phyloP scores from a whole-genome alignment of 2,113 vertebrate genomes.

The Pyxicephalus adspersus region DNA sequence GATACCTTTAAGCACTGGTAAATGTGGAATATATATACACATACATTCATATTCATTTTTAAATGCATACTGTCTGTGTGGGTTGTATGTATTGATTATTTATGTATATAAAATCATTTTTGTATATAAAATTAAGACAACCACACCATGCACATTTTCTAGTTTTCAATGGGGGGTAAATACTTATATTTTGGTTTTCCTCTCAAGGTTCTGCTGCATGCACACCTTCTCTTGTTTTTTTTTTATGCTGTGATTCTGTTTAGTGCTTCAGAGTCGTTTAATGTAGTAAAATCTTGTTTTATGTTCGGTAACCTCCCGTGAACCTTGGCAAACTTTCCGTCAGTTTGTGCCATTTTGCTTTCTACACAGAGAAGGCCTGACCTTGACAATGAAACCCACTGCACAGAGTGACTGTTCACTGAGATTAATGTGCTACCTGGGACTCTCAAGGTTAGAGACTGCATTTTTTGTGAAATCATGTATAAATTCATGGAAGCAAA shows the following conservation, averaged over 20 bases:
- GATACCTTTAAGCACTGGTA: no score
- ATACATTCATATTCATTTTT: no score
- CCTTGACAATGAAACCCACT: slow-evolving; percentile 48
- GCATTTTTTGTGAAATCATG: slow-evolving; percentile 51
- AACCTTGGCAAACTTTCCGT: slow-evolving; percentile 51
- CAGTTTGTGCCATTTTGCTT: slow-evolving; percentile 49
- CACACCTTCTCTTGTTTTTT: no score
- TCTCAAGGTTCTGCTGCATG: no score
- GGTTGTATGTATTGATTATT: no score
- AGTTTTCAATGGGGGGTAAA: no score
- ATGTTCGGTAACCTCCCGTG: slow-evolving; percentile 45
- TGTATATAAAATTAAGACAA: no score
- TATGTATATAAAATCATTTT: no score
- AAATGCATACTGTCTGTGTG: no score
- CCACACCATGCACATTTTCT: no score
- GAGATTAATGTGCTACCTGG: slow-evolving; percentile 49
- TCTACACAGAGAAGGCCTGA: slow-evolving; percentile 40
- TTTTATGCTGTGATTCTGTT: not conserved
- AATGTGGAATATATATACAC: no score
- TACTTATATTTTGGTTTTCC: no score
- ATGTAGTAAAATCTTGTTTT: slow-evolving; percentile 33
- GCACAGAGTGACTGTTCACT: slow-evolving; percentile 18
- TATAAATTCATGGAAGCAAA: slow-evolving; percentile 55
- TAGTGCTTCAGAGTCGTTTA: slow-evolving; percentile 14
- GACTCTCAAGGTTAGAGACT: slow-evolving; percentile 49